phyloP scores from a whole-genome alignment of 2,797 vertebrate species.

The Ispidina lecontei region DNA sequence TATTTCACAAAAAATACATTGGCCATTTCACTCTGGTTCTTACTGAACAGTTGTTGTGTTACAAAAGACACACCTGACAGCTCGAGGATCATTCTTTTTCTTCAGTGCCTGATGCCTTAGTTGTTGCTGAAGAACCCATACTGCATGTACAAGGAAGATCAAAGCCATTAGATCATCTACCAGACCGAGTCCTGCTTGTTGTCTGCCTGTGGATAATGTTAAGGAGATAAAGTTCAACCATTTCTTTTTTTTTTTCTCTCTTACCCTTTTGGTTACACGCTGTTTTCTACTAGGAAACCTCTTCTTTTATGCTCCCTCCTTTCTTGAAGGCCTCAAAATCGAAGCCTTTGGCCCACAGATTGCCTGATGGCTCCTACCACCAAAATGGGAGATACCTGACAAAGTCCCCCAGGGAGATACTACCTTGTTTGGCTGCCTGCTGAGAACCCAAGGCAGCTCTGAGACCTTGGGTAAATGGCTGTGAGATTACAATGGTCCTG shows the following conservation, averaged over 20 bases:
- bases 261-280: neutral
- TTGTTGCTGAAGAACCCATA: neutral
- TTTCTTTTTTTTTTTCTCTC: neutral
- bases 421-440: neutral
- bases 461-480: neutral
- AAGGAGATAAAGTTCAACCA: neutral
- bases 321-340: neutral
- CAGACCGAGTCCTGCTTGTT: neutral
- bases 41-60: neutral
- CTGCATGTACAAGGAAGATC: neutral
- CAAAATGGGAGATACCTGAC: neutral
- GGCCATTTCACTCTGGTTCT: neutral
- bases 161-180: neutral
- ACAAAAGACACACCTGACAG: neutral
- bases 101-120: neutral
- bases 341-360: fast-evolving
- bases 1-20: neutral
- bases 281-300: neutral
- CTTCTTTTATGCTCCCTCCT: neutral
- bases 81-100: neutral
- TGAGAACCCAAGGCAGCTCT: neutral
- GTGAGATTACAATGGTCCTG: neutral
- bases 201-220: neutral
- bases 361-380: too few relatives aligned
- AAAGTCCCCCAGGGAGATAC: neutral